phyloP scores from a whole-genome alignment of 2,113 vertebrate genomes.

The Butorides virescens region DNA sequence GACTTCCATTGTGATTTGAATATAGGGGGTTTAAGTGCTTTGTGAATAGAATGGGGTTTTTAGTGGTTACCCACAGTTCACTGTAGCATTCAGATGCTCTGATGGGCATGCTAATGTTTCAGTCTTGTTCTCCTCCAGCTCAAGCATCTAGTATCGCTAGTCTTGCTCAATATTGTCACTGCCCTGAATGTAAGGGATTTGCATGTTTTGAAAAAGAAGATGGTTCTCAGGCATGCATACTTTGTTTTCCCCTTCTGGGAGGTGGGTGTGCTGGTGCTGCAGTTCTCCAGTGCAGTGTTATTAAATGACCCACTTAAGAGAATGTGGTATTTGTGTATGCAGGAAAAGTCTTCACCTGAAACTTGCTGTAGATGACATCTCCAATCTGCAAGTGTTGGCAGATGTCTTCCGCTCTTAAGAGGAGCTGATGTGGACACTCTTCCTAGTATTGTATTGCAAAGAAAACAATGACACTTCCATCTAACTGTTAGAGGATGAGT shows the following conservation, averaged over 20 bases:
- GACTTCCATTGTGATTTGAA: background rate
- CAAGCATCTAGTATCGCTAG: background rate
- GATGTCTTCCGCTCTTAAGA: constrained; percentile 49
- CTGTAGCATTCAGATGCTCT: background rate
- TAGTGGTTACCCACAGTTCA: background rate
- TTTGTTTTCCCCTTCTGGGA: background rate
- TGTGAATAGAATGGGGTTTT: background rate
- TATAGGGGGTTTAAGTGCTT: background rate
- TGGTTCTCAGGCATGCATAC: background rate
- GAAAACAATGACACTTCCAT: constrained; percentile 50
- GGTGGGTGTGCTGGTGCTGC: background rate
- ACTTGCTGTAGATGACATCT: constrained; percentile 34
- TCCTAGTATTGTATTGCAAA: constrained; percentile 65
- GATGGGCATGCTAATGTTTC: background rate
- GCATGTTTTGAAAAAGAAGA: background rate
- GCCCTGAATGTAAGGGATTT: background rate
- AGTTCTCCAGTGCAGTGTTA: background rate
- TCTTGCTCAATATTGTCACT: background rate
- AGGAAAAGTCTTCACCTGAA: constrained; percentile 48
- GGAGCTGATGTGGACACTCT: constrained; percentile 46
- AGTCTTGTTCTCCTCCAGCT: background rate
- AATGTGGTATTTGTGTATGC: background rate
- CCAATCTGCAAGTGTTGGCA: constrained; percentile 32
- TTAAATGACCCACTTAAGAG: background rate
- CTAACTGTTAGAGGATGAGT: background rate